phyloP scores from a whole-genome alignment of 2,888 invertebrate genomes.

The Tiliacea citrago region DNA sequence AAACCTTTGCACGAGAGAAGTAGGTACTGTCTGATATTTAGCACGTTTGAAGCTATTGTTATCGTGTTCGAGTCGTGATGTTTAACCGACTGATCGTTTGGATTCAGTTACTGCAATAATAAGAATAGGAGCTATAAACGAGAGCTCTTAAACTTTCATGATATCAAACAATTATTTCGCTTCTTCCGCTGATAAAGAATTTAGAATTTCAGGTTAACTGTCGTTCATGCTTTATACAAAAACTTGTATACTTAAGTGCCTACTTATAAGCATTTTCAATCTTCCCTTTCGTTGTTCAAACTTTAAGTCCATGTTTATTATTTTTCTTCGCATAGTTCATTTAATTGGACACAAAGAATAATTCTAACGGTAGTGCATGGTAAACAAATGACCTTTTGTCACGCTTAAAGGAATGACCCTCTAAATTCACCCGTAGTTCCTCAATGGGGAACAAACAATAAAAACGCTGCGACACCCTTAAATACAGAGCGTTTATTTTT shows the following conservation, averaged over 20 bases:
- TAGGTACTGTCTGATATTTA: constrained; percentile 58
- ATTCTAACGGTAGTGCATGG: constrained; percentile 39
- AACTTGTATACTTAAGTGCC: neutral
- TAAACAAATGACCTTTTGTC: constrained; percentile 60
- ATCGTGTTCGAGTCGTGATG: constrained; percentile 30
- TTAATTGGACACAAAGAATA: constrained; percentile 52
- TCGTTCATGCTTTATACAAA: neutral
- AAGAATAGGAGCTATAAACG: constrained; percentile 29
- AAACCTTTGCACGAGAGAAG: constrained; percentile 64
- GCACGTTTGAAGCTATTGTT: constrained; percentile 45
- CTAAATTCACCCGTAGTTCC: constrained; percentile 40
- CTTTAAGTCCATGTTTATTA: constrained; percentile 23
- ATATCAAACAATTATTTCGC: constrained; percentile 20
- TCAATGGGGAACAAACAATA: constrained; percentile 51
- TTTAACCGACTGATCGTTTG: constrained; percentile 28
- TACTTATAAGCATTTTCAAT: neutral
- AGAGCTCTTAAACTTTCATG: constrained; percentile 21
- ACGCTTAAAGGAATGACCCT: constrained; percentile 61
- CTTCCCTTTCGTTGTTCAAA: constrained; percentile 2
- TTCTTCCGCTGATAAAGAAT: constrained; percentile 18
- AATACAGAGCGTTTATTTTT: constrained; percentile 45
- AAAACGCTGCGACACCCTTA: constrained; percentile 54
- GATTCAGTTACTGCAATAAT: constrained; percentile 35
- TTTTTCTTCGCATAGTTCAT: constrained; percentile 44
- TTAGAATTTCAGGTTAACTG: constrained; percentile 9